phyloP scores from a whole-genome alignment of 2,797 vertebrate genomes.

The Psittacula echo region DNA sequence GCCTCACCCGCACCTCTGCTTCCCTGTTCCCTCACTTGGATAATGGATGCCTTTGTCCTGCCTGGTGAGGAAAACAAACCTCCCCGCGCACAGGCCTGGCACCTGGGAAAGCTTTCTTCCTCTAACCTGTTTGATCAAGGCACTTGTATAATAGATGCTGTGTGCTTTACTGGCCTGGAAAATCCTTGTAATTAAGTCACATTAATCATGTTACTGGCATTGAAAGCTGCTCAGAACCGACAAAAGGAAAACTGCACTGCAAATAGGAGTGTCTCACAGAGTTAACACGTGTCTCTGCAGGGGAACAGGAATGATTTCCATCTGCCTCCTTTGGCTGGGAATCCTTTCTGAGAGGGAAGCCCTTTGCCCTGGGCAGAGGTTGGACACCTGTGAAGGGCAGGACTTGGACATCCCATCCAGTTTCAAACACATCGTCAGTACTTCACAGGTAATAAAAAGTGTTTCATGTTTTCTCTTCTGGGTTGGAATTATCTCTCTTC shows the following conservation, averaged over 20 bases:
- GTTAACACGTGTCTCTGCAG: background rate
- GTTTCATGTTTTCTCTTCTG: background rate
- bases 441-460: background rate
- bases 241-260: background rate
- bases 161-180: background rate
- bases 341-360: background rate
- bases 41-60: conserved; percentile 4
- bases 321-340: background rate
- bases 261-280: background rate
- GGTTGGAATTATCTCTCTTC: background rate
- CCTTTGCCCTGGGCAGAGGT: background rate
- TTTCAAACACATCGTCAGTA: background rate
- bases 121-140: background rate
- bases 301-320: background rate
- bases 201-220: background rate
- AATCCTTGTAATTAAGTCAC: background rate
- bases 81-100: rapidly evolving
- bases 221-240: background rate
- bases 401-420: background rate
- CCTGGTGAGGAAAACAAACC: background rate
- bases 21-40: background rate
- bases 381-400: background rate
- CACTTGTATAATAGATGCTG: background rate
- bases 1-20: background rate
- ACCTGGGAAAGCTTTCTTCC: background rate